Base-by-base conservation (phyloP, 1,140 invertebrate genomes). In the Drosophila chauvacae region DNA sequence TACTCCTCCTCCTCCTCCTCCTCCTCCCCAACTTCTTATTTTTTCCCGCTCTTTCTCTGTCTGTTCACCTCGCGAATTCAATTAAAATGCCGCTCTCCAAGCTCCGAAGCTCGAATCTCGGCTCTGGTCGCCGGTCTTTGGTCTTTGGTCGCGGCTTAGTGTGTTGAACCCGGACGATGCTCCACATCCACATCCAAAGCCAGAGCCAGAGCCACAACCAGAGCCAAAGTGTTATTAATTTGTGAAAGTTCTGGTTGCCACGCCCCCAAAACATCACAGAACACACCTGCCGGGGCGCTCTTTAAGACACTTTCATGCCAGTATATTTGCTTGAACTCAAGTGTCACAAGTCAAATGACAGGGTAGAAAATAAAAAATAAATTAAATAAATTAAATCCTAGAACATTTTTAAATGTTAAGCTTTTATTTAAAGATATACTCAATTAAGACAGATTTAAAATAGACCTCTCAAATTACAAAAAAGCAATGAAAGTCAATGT, bases 241-340 rank as follows among this genome's bases (percentile, higher is more conserved):
- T 88, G 85, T 88, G 84, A 88, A 88, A 88, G 84, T 88, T 88
- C 80, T 79, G 50, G n/a, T 47, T 60, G 84, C 68, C 84, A 88
- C 84, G 84, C 84, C 80, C 64, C 48, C 48, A 33, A 47, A n/a
- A 5, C 50, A 37, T 30, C 56, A 26, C 14, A 56, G 53, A 56
- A 39, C 53, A 56, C 53, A 56, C 53, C 53, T 56, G 53, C 53
- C 18, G 14, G 20, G 14, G 20, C 3, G 51, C 51, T 35, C 18
- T 53, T 53, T 2, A 53, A 35, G 18, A 35, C 11, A 53, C 30
- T 35, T 53, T 53, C 18, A 10, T 23, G 51, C 2, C 51, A 53
- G 20, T 35, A 4, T 35, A 5, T 53, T 53, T 9, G 18, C 14
- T 23, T 37, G 33, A 55, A 16, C 14, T 55, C 33, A 11, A 20